Evolutionary conservation across 2,888 invertebrate species (phyloP).

Genomic region (Drosophila silvestris): DNA sequence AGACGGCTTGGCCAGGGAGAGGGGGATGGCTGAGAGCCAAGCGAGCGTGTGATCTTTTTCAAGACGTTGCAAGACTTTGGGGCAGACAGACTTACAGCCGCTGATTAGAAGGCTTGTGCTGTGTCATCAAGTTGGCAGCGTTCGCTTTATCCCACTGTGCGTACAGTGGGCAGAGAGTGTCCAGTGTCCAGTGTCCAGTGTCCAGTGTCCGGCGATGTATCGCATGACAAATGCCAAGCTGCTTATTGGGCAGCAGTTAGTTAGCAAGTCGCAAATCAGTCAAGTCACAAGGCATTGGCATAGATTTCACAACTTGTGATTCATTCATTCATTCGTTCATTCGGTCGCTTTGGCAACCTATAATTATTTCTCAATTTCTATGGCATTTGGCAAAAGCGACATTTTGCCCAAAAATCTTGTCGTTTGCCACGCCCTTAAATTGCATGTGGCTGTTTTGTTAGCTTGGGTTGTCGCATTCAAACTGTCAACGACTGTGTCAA

Average conservation of each 20-base stretch:
- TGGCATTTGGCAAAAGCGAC: constrained; percentile 3
- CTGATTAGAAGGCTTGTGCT: constrained; percentile 54
- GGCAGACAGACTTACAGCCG: constrained; percentile 19
- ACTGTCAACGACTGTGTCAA: constrained; percentile 52
- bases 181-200: constrained; percentile 14
- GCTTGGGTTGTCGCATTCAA: constrained; percentile 20
- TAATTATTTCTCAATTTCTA: constrained; percentile 21
- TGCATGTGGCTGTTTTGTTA: constrained; percentile 1
- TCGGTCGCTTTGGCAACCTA: constrained; percentile 10
- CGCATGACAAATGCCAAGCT: constrained; percentile 45
- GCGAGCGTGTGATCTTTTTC: constrained; percentile 55
- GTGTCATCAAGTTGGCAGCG: constrained; percentile 72
- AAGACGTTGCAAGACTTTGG: constrained; percentile 1
- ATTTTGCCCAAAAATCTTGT: constrained; percentile 27
- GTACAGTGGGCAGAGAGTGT: constrained; percentile 28
- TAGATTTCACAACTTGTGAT: constrained; percentile 35
- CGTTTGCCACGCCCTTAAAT: constrained; percentile 31
- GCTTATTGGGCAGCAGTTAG: constrained; percentile 19
- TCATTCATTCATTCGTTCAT: constrained; percentile 29
- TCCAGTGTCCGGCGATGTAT: constrained; percentile 13
- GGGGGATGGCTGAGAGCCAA: constrained; percentile 29
- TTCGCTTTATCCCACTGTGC: constrained; percentile 56
- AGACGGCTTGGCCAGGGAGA: not conserved
- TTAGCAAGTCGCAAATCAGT: constrained; percentile 15
- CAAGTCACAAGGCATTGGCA: constrained; percentile 29